These are phyloP conservation scores for Scolopax bukidnonensis DNA, from an alignment of 2,797 vertebrate genomes.

Conservation along the genomic window DNA sequence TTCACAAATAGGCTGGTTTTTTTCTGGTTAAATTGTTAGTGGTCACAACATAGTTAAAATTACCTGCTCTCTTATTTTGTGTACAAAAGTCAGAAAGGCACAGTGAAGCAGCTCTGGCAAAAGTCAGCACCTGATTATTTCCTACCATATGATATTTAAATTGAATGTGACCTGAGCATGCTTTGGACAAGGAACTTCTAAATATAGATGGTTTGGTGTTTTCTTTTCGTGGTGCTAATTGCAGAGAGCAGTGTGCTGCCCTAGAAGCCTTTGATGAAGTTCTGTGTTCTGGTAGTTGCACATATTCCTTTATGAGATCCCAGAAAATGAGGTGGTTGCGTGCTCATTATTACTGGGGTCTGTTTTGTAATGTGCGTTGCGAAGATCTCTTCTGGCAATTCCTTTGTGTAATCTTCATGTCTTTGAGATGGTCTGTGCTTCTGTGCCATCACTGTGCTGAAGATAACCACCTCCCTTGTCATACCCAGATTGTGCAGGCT, in stretches of 20 bases:
- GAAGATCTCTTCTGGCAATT: background rate
- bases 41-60: background rate
- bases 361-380: background rate
- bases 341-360: background rate
- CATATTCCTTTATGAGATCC: background rate
- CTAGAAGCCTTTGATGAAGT: background rate
- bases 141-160: background rate
- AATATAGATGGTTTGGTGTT: background rate
- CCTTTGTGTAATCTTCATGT: background rate
- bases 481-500: background rate
- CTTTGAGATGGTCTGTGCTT: background rate
- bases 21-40: background rate
- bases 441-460: background rate
- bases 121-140: background rate
- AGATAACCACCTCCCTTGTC: background rate
- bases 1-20: background rate
- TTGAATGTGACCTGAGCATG: background rate
- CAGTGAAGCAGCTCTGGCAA: background rate
- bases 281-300: background rate
- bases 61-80: background rate
- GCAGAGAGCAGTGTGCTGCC: background rate
- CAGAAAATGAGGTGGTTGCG: background rate
- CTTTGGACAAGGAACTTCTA: background rate
- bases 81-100: background rate
- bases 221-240: background rate